Conservation (phyloP, 2,113 vertebrate species). For the Psilopsiagon aurifrons region DNA sequence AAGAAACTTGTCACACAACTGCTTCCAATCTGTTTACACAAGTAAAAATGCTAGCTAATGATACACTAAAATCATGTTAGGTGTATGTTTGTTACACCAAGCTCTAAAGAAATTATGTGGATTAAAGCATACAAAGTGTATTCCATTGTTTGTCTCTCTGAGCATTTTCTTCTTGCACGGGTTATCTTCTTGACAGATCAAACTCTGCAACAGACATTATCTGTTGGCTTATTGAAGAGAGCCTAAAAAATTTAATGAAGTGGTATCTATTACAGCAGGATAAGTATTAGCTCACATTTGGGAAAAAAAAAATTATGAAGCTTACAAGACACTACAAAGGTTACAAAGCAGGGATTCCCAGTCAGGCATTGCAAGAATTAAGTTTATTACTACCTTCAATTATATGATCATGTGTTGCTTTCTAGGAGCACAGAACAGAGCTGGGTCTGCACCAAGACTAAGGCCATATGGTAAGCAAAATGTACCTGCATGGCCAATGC, state of each 20-base stretch:
- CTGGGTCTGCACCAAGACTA: not conserved
- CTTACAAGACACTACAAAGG: not conserved
- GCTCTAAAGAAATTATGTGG: not conserved
- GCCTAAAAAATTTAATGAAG: not conserved
- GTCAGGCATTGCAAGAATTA: not conserved
- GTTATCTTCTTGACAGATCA: not conserved
- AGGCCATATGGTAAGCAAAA: not conserved
- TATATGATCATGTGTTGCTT: not conserved
- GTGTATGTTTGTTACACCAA: not conserved
- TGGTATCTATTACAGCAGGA: not conserved
- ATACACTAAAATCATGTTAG: not conserved
- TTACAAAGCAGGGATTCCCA: not conserved
- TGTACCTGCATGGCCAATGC: too few relatives aligned
- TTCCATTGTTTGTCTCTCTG: not conserved
- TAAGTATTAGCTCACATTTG: not conserved
- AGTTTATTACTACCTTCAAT: not conserved
- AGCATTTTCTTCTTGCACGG: not conserved
- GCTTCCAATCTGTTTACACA: not conserved
- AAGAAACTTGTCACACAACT: not conserved
- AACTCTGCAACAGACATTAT: not conserved
- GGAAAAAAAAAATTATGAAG: not conserved
- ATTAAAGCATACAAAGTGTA: not conserved
- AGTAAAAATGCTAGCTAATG: not conserved
- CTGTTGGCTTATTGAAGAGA: not conserved
- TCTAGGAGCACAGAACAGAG: not conserved